A percentile compares a stretch with the other conserved stretches of the same genome.
Conservation (phyloP, 2,797 vertebrate species). For the Malacoctenus gilli region DNA sequence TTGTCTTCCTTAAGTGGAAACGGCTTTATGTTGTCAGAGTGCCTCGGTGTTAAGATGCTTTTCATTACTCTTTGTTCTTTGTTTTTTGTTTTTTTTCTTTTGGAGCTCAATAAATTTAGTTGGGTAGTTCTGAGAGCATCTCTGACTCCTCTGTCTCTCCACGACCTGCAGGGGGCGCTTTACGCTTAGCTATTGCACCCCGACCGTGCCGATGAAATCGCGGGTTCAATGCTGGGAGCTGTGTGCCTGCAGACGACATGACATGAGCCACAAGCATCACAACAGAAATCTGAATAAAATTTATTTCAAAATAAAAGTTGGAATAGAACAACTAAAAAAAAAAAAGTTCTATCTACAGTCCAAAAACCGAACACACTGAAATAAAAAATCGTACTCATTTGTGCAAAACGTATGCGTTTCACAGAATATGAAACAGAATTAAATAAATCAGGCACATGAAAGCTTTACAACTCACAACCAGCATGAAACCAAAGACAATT, state of each 20-base stretch:
- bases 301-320: conserved; percentile 77
- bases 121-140: conserved; percentile 3
- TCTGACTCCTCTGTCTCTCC: conserved; percentile 11
- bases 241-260: background rate
- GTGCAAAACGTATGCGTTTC: conserved; percentile 79
- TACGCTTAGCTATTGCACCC: background rate
- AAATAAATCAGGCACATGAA: conserved; percentile 83
- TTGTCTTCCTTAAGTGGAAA: conserved; percentile 18
- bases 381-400: conserved; percentile 61
- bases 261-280: conserved; percentile 16
- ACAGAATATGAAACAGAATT: conserved; percentile 67
- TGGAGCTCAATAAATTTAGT: conserved; percentile 65
- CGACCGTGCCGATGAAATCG: too few relatives aligned
- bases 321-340: conserved; percentile 66
- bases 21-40: conserved; percentile 11
- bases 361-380: conserved; percentile 61
- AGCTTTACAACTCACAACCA: conserved; percentile 91
- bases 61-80: too few relatives aligned
- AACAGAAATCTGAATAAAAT: conserved; percentile 60
- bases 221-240: background rate
- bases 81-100: too few relatives aligned
- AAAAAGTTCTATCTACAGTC: conserved; percentile 64
- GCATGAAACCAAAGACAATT: conserved; percentile 78
- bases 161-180: conserved; percentile 68
- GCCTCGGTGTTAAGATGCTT: conserved; percentile 33